Evolutionary conservation across 1,140 invertebrate genomes (phyloP), one percentile per base, ranked within the genome.

Genomic region (Saxidomus purpurata): DNA sequence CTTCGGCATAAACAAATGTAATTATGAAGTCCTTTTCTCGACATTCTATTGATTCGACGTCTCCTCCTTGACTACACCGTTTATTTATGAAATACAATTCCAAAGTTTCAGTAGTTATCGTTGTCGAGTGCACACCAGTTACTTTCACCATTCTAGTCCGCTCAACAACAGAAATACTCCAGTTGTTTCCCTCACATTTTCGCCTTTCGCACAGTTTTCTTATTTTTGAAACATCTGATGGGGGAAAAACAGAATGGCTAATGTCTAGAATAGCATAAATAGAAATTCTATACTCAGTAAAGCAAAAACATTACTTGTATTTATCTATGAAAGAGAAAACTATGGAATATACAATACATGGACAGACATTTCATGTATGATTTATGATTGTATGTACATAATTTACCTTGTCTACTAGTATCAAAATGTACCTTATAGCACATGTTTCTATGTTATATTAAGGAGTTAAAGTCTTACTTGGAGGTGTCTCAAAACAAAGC

Each of bases 1-100:
- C 74, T 77, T 77, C 74, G 9, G 40, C 1, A 52, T 52, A 1
- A 9, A 11, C 22, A 77, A 77, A 77, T 8, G 40, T 49, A 4
- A 77, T 36, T 28, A 77, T 77, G 25, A 28, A 52, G 9, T 77
- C 74, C 2, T 77, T 17, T 13, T 77, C 40, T 17, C 74, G 40
- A 49, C 3, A 43, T 67, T 40, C 25, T 0, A 63, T 31, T 13
- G 11, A 13, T 82, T 63, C 55, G 40, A 82, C 59, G 9, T 82
- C 80, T 9, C 80, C 80, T 36, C 80, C 80, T 25, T 67, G 19
- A 67, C 59, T 82, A 25, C 59, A 11, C 28, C 28, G 63, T 82
- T 4, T 82, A 36, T 82, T 67, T 67, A 63, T 55, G 40, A 82
- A 82, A 82, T 82, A 82, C 25, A 82, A 55, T 40, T n/a, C 6